Base-by-base conservation (phyloP, 2,113 vertebrate genomes). In the Fregata magnificens region DNA sequence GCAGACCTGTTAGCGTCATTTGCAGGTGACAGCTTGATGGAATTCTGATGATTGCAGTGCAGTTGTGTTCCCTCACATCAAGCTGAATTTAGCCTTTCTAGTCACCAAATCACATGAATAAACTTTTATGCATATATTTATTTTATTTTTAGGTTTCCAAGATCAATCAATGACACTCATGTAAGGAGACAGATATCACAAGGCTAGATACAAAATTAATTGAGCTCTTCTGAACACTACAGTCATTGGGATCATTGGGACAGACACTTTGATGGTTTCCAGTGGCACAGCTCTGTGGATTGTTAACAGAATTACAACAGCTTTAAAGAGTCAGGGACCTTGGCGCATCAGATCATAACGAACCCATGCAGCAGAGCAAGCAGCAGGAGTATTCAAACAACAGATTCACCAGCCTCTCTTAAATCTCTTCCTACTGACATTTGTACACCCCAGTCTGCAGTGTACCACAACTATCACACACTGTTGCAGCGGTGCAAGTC, bases 141-240 rank as follows among this genome's bases (percentile, higher is more conserved):
- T 82, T 94, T 92, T 90, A 95, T 82, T 95, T 95, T 91, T 94
- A 91, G 84, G n/a, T 80, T 89, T 82, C 62, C 86, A 95, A 90
- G 92, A 96, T 90, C 86, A 82, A 78, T 93, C 86, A 95, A 94
- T 93, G 93, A 89, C 86, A 87, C 63, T 93, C 47, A 31, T 40
- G 38, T 63, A 83, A 95, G 86, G 44, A 80, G 81, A 88, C 0
- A 2, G 16, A 1, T 74, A 71, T 82, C 70, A 91, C 81, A 93
- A 89, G 44, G 45, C 44, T 42, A 76, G 52, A 66, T 69, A 80
- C 83, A 92, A 95, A 76, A 28, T 1, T 2, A 84, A 93, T 62
- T 8, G 69, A 91, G 20, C 49, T 79, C 15, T 91, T 93, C 84
- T 42, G 81, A 91, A 79, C 10, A 21, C 52, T n/a, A 44, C 47